Percentiles rank a stretch among this genome's conserved stretches.
These are phyloP conservation scores for Poeciliopsis occidentalis DNA, from an alignment of 2,113 vertebrate species.

Conservation along the genomic window DNA sequence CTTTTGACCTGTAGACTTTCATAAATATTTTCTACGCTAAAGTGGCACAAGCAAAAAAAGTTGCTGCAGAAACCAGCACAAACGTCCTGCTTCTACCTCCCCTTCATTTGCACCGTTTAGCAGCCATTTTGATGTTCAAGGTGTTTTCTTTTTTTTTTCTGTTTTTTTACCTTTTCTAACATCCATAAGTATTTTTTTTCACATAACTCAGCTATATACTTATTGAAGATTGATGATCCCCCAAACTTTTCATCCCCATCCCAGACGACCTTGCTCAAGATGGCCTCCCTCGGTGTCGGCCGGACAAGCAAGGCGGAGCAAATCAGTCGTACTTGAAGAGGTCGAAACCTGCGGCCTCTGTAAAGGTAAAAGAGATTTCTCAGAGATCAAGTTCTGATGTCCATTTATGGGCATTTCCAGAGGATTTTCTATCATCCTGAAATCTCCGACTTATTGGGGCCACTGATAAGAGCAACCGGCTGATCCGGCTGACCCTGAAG, in stretches of 20 bases:
- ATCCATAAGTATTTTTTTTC: background rate
- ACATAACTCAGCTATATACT: background rate
- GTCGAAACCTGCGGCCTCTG: conserved; percentile 20
- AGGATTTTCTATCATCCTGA: conserved; percentile 29
- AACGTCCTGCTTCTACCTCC: background rate
- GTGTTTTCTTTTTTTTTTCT: background rate
- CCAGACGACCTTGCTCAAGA: background rate
- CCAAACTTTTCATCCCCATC: background rate
- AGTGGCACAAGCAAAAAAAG: too few relatives aligned
- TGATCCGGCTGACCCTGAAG: conserved; percentile 46
- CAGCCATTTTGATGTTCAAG: background rate
- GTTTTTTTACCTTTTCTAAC: background rate
- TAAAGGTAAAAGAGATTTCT: background rate
- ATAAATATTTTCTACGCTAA: too few relatives aligned
- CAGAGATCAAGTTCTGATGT: conserved; percentile 9
- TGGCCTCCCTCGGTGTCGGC: background rate
- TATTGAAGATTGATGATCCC: background rate
- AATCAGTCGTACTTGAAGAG: conserved; percentile 19
- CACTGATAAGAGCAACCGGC: conserved; percentile 49
- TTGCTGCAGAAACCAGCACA: too few relatives aligned
- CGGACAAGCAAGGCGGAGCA: background rate
- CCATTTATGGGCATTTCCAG: conserved; percentile 7
- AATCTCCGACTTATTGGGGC: conserved; percentile 19
- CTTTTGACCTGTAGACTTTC: too few relatives aligned
- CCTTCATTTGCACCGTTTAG: background rate